Percentiles rank a stretch among this genome's conserved stretches.
phyloP scores from a whole-genome alignment of 1,140 invertebrate species.

The Anastatus disparis region DNA sequence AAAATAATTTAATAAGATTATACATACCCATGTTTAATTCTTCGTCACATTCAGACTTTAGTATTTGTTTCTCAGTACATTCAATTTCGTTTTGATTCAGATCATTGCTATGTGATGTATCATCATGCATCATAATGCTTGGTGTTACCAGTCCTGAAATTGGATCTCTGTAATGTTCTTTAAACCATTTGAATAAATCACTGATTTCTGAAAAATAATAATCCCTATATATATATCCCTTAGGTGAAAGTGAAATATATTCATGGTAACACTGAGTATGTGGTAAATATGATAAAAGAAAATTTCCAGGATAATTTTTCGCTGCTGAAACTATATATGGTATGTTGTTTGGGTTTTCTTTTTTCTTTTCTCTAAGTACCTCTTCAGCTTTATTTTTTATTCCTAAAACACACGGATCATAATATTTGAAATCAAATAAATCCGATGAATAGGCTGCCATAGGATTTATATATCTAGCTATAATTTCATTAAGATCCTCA shows the following conservation, averaged over 20 bases:
- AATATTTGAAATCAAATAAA: constrained; percentile 92
- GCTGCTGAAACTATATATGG: constrained; percentile 89
- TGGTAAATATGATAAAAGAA: constrained; percentile 93
- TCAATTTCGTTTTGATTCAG: constrained; percentile 75
- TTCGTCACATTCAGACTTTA: constrained; percentile 79
- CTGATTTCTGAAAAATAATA: constrained; percentile 88
- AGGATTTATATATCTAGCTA: constrained; percentile 94
- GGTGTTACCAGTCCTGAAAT: constrained; percentile 80
- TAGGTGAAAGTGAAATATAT: constrained; percentile 89
- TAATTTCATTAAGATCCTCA: constrained; percentile 99
- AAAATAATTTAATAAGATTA: no score
- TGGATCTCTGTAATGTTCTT: constrained; percentile 95
- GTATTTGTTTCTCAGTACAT: constrained; percentile 89
- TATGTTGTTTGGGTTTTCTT: constrained; percentile 86
- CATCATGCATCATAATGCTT: constrained; percentile 74
- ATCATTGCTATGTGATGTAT: constrained; percentile 66
- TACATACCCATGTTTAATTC: constrained; percentile 56
- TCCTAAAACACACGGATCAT: constrained; percentile 77
- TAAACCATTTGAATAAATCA: constrained; percentile 94
- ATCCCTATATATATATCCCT: constrained; percentile 91
- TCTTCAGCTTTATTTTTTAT: constrained; percentile 88
- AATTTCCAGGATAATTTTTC: constrained; percentile 93
- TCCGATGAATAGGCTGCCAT: constrained; percentile 95
- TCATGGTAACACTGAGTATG: constrained; percentile 87
- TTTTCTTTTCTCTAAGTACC: constrained; percentile 85